Conservation (phyloP, 2,113 vertebrate genomes). For the Petroica traversi region DNA sequence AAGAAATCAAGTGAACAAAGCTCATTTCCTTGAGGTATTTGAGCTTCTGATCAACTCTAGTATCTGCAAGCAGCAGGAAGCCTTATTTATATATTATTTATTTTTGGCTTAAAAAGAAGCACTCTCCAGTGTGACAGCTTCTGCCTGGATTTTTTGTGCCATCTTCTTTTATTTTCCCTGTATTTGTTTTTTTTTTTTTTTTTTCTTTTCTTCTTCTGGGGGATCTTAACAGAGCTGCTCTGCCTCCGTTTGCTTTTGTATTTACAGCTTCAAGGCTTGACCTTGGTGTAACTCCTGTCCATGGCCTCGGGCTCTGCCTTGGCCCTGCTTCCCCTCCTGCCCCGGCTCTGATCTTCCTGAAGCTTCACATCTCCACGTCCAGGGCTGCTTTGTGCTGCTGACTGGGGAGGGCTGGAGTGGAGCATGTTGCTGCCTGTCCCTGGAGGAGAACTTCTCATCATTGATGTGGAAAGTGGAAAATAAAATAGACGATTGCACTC, state of each 20-base stretch:
- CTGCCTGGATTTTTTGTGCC: not conserved
- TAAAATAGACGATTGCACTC: slow-evolving; percentile 40
- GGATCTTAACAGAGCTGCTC: not conserved
- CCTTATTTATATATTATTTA: slow-evolving; percentile 2
- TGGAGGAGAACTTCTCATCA: slow-evolving; percentile 43
- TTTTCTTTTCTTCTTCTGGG: not conserved
- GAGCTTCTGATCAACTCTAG: not conserved
- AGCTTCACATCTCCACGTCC: not conserved
- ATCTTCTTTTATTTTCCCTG: not conserved
- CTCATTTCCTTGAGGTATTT: not conserved
- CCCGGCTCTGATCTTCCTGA: not conserved
- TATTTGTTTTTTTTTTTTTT: not conserved
- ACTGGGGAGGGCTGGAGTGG: not conserved
- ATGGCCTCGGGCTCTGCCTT: not conserved
- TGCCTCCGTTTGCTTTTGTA: not conserved
- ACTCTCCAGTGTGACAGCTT: not conserved
- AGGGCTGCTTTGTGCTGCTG: not conserved
- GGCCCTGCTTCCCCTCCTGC: not conserved
- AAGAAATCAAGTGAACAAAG: slow-evolving; percentile 8
- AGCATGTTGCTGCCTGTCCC: not conserved
- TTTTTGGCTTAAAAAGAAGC: not conserved
- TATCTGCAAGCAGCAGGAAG: not conserved
- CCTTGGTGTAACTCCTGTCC: not conserved
- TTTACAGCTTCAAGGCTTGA: not conserved
- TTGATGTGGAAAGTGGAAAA: slow-evolving; percentile 62